Base-by-base conservation (phyloP, 2,888 invertebrate genomes). In the Pristionchus fissidentatus region DNA sequence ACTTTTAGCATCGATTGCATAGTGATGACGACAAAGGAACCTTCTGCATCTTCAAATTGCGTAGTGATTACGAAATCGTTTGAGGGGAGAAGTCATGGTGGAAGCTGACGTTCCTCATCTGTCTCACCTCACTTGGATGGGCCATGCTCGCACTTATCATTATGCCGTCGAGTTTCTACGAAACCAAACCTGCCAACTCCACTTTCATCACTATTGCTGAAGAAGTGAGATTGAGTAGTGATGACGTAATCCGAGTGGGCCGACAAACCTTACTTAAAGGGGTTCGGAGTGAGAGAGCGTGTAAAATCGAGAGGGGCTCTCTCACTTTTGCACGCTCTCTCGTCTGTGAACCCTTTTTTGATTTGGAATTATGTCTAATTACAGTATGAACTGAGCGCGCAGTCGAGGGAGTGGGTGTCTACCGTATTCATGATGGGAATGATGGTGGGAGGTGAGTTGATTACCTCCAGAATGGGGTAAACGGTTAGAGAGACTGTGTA, bases 401-500 rank as follows among this genome's bases (percentile, higher is more conserved):
- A 22, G 8, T n/a, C 35, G 73, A 73, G 26, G 19, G 43, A 73
- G n/a, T 10, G 35, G 41, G 26, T 46, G 10, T 43, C 43, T 13
- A 43, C 73, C 26, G 73, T 46, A 5, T 73, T 73, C 43, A 73
- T 73, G 73, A 41, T 41, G 22, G 73, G 73, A 73, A 73, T 43
- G 43, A 73, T 73, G 73, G 1, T 73, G 13, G 73, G 73, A 73
- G 73, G 73, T 73, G 3, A 73, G 70, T 32, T 29, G 35, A 60
- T n/a, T n/a, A n/a, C n/a, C n/a, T n/a, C n/a, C n/a, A n/a, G n/a
- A n/a, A n/a, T n/a, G n/a, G n/a, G n/a, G n/a, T n/a, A n/a, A n/a
- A n/a, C n/a, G n/a, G n/a, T n/a, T n/a, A n/a, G n/a, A n/a, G n/a
- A n/a, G n/a, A n/a, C n/a, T n/a, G n/a, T n/a, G 52, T 15, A 52